A percentile compares a stretch with the other conserved stretches of the same genome.
Evolutionary conservation across 2,888 invertebrate species (phyloP).

Genomic region (Sminthurides aquaticus): DNA sequence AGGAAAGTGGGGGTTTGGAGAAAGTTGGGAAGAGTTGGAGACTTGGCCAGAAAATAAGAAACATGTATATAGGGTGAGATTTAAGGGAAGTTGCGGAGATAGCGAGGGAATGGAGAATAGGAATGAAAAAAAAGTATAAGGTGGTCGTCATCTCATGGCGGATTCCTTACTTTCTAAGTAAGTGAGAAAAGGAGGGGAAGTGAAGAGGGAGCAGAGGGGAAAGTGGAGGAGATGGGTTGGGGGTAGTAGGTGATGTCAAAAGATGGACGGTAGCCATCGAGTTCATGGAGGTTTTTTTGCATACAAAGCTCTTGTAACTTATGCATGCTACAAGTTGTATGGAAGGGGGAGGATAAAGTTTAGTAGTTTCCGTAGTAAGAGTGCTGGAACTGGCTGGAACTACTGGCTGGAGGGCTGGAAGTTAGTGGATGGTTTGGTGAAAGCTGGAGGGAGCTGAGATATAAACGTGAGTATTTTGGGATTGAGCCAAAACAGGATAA

Average conservation of each 20-base stretch:
- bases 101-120: too few relatives aligned
- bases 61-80: too few relatives aligned
- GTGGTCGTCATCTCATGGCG: constrained; percentile 1
- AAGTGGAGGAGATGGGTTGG: not conserved
- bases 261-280: not conserved
- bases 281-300: not conserved
- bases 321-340: constrained; percentile 8
- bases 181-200: not conserved
- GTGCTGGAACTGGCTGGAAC: too few relatives aligned
- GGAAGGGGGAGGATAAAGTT: not conserved
- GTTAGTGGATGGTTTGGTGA: not conserved
- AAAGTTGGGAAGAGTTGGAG: too few relatives aligned
- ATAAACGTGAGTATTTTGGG: constrained; percentile 5
- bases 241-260: not conserved
- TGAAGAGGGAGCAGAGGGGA: not conserved
- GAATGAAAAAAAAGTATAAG: constrained; percentile 11
- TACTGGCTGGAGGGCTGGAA: not conserved
- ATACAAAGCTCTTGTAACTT: not conserved
- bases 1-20: too few relatives aligned
- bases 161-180: not conserved
- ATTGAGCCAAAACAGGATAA: constrained; percentile 5
- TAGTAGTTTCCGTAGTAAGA: not conserved
- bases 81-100: too few relatives aligned
- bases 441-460: constrained; percentile 2
- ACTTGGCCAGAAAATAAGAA: too few relatives aligned